These are phyloP conservation scores for Metaphire vulgaris DNA, from an alignment of 1,140 invertebrate species.

Conservation along the genomic window DNA sequence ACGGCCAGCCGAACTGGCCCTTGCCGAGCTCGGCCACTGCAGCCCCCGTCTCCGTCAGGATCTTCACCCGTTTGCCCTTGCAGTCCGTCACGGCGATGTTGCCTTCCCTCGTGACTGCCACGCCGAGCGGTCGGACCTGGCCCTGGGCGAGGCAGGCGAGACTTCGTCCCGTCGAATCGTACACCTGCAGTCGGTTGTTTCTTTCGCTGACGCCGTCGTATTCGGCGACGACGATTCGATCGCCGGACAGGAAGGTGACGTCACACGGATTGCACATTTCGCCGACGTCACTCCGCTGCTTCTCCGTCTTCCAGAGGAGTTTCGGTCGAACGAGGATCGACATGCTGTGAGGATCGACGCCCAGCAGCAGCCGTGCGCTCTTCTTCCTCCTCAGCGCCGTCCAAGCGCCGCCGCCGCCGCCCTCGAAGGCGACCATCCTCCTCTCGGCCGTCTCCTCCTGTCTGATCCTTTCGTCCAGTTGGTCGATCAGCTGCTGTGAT, in stretches of 20 bases:
- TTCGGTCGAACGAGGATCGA: conserved; percentile 8
- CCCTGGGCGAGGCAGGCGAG: neutral
- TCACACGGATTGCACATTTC: conserved; percentile 23
- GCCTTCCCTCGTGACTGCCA: conserved; percentile 10
- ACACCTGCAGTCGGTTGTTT: conserved; percentile 19
- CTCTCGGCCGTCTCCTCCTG: no score
- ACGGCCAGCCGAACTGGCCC: conserved; percentile 27
- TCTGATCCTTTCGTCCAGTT: no score
- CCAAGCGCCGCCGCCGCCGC: no score
- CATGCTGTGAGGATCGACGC: no score
- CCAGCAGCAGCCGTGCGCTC: no score
- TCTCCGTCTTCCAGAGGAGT: conserved; percentile 24
- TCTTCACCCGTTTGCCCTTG: conserved; percentile 18
- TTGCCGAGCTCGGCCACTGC: conserved; percentile 17
- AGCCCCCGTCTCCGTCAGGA: conserved; percentile 1
- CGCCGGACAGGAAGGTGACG: conserved; percentile 5
- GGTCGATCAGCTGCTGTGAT: no score
- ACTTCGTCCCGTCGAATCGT: neutral
- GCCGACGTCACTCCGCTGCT: conserved; percentile 13
- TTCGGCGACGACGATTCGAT: conserved; percentile 16
- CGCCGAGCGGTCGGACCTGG: conserved; percentile 14
- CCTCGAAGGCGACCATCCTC: no score
- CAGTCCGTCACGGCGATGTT: conserved; percentile 25
- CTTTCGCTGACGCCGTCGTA: conserved; percentile 20
- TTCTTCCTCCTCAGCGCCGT: no score